These are phyloP conservation scores for Endomychus coccineus DNA, from an alignment of 2,888 invertebrate species.

Conservation along the genomic window DNA sequence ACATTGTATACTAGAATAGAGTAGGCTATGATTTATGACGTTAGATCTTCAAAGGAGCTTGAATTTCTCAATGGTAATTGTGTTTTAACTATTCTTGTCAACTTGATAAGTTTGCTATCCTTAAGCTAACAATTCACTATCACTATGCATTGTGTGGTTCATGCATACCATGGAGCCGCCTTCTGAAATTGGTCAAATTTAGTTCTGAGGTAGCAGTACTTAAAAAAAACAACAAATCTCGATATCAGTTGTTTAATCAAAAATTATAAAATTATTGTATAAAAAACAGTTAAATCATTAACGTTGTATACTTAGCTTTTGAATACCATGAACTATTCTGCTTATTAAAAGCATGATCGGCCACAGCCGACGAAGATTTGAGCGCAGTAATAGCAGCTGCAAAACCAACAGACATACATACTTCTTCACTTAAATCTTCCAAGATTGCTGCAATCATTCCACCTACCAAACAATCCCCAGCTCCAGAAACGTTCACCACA, in stretches of 20 bases:
- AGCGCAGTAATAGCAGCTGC: conserved; percentile 56
- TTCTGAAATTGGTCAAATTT: too few relatives aligned
- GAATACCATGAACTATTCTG: conserved; percentile 16
- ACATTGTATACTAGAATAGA: too few relatives aligned
- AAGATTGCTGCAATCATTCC: conserved; percentile 62
- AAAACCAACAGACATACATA: conserved; percentile 56
- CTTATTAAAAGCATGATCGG: conserved; percentile 36
- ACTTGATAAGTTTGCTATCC: too few relatives aligned
- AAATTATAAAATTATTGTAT: conserved; percentile 1
- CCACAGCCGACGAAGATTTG: conserved; percentile 54
- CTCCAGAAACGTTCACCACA: conserved; percentile 71
- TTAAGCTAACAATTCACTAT: too few relatives aligned
- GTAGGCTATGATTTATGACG: too few relatives aligned
- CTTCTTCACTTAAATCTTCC: conserved; percentile 47
- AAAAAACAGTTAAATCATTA: neutral
- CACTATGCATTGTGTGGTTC: too few relatives aligned
- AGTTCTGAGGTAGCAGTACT: too few relatives aligned
- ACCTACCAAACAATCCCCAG: conserved; percentile 70
- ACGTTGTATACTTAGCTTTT: conserved; percentile 6
- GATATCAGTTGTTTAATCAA: conserved; percentile 9
- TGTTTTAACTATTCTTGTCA: too few relatives aligned
- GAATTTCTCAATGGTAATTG: too few relatives aligned
- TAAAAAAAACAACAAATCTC: too few relatives aligned
- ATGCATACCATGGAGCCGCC: too few relatives aligned
- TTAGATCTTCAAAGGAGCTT: too few relatives aligned